phyloP scores from a whole-genome alignment of 2,113 vertebrate species.

The Hippocampus zosterae region DNA sequence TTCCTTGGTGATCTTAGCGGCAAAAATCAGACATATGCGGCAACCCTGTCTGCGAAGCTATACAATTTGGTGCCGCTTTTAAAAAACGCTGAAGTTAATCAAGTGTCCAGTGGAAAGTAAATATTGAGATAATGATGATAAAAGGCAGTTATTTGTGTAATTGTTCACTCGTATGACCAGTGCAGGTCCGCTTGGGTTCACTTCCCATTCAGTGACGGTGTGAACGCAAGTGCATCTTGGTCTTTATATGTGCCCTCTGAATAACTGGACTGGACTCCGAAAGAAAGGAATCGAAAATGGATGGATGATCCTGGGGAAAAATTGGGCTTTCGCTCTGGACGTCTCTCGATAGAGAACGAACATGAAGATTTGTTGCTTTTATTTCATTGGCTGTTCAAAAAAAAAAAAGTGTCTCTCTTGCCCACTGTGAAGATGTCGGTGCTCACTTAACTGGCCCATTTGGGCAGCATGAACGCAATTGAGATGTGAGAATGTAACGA shows the following conservation, averaged over 20 bases:
- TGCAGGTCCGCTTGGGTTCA: neutral
- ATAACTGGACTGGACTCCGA: too few species aligned
- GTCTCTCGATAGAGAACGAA: neutral
- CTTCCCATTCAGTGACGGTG: neutral
- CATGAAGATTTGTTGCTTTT: neutral
- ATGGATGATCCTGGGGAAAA: too few species aligned
- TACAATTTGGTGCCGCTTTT: neutral
- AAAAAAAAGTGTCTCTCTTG: constrained; percentile 18
- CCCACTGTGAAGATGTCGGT: constrained; percentile 19
- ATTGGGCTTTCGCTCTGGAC: too few species aligned
- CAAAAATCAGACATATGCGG: neutral
- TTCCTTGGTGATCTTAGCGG: neutral
- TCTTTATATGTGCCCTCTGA: too few species aligned
- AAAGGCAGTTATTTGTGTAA: neutral
- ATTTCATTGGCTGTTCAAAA: neutral
- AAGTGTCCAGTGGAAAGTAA: neutral
- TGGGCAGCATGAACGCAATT: constrained; percentile 16
- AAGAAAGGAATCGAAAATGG: too few species aligned
- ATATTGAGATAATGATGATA: neutral
- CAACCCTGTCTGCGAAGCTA: neutral
- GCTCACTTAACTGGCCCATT: constrained; percentile 20
- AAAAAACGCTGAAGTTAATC: neutral
- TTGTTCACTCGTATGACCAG: neutral
- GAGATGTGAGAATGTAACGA: constrained; percentile 22
- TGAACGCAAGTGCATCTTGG: too few species aligned